These are phyloP conservation scores for Ceratothoa steindachneri DNA, from an alignment of 2,888 invertebrate genomes.

Conservation along the genomic window DNA sequence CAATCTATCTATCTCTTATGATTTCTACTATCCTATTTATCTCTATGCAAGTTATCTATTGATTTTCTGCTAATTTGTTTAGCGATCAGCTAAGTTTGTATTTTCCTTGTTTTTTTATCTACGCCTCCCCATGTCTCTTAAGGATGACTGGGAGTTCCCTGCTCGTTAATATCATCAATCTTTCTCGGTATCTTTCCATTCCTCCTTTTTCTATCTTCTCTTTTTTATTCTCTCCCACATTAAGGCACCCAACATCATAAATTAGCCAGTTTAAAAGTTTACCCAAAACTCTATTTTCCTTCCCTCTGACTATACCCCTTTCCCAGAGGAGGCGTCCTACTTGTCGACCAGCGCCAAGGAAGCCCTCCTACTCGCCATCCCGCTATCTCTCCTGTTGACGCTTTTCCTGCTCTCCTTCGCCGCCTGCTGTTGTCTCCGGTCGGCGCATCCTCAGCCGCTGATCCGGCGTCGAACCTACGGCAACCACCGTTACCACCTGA, in stretches of 20 bases:
- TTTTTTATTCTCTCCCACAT: not conserved
- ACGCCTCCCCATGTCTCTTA: not conserved
- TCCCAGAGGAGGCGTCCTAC: not conserved
- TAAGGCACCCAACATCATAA: no score
- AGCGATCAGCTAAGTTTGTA: not conserved
- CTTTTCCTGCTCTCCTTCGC: not conserved
- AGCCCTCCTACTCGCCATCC: not conserved
- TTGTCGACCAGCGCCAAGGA: not conserved
- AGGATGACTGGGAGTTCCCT: no score
- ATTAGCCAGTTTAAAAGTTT: no score
- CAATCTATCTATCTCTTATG: no score
- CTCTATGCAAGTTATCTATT: no score
- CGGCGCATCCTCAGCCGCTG: not conserved
- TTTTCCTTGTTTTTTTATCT: not conserved
- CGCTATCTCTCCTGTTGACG: not conserved
- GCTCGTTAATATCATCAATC: no score
- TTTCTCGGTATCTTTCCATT: not conserved
- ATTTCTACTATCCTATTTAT: no score
- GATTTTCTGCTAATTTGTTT: no score
- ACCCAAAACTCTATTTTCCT: no score
- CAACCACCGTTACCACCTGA: not conserved
- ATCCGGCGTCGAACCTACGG: not conserved
- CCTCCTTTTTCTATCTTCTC: not conserved
- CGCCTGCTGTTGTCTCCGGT: not conserved
- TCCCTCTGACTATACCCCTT: no score